These are phyloP conservation scores for Philopotamus ludificatus DNA, from an alignment of 1,140 invertebrate species.

Conservation along the genomic window DNA sequence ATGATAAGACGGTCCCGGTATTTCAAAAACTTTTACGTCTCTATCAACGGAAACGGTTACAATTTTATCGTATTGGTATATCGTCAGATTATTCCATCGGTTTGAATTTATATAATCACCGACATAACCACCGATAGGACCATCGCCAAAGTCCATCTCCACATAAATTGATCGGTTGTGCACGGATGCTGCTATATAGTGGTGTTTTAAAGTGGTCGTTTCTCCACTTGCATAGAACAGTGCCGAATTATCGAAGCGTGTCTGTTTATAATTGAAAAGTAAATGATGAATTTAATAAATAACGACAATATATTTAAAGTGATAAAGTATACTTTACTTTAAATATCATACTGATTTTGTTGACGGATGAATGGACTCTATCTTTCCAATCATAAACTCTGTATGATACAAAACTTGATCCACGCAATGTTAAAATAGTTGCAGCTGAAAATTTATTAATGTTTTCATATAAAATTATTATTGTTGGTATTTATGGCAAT, in stretches of 20 bases:
- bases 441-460: slow-evolving; percentile 63
- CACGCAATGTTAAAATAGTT: slow-evolving; percentile 81
- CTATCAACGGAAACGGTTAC: slow-evolving; percentile 75
- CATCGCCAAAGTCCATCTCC: slow-evolving; percentile 81
- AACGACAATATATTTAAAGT: neutral
- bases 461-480: neutral
- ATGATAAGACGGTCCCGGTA: slow-evolving; percentile 71
- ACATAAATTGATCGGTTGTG: slow-evolving; percentile 75
- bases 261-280: slow-evolving; percentile 52
- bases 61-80: slow-evolving; percentile 71
- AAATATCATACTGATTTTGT: slow-evolving; percentile 83
- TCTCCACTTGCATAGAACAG: slow-evolving; percentile 86
- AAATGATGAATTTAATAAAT: neutral
- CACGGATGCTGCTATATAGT: slow-evolving; percentile 81
- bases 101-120: slow-evolving; percentile 70
- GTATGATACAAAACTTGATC: slow-evolving; percentile 90
- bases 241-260: slow-evolving; percentile 82
- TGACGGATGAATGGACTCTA: slow-evolving; percentile 81
- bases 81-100: slow-evolving; percentile 88
- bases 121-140: slow-evolving; percentile 65
- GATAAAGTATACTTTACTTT: slow-evolving; percentile 60
- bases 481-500: slow-evolving; percentile 44
- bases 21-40: slow-evolving; percentile 64
- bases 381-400: slow-evolving; percentile 91
- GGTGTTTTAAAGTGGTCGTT: slow-evolving; percentile 70